These are phyloP conservation scores for Microplitis manilae DNA, from an alignment of 2,888 invertebrate genomes.

Conservation along the genomic window DNA sequence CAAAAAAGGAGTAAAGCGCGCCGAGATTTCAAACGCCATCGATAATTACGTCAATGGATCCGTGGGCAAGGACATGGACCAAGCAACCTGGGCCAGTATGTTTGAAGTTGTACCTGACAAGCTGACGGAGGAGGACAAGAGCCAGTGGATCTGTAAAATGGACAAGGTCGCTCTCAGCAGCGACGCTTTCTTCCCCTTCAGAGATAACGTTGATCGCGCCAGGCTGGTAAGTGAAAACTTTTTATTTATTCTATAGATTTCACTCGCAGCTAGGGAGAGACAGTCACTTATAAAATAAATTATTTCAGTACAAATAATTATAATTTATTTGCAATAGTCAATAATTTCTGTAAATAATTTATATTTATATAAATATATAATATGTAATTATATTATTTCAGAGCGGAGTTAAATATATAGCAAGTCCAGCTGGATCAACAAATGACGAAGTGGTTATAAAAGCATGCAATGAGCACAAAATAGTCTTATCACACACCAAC, in stretches of 20 bases:
- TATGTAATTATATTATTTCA: conserved; percentile 71
- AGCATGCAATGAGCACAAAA: conserved; percentile 93
- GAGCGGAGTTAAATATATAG: conserved; percentile 96
- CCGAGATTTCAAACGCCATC: conserved; percentile 95
- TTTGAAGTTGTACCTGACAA: conserved; percentile 83
- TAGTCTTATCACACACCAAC: conserved; percentile 90
- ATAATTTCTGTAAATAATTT: conserved; percentile 12
- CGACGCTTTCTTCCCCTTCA: conserved; percentile 98
- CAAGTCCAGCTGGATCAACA: conserved; percentile 93
- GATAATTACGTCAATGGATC: conserved; percentile 95
- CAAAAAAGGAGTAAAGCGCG: conserved; percentile 87
- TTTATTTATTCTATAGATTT: too few relatives aligned
- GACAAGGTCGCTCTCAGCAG: conserved; percentile 90
- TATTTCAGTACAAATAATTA: neutral
- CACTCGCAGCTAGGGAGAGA: too few relatives aligned
- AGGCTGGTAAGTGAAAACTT: conserved; percentile 77
- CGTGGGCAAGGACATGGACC: conserved; percentile 91
- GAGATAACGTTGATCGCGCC: conserved; percentile 96
- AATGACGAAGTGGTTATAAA: conserved; percentile 91
- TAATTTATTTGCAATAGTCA: conserved; percentile 6
- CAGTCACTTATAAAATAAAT: neutral
- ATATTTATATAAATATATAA: conserved; percentile 27
- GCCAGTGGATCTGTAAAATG: conserved; percentile 80
- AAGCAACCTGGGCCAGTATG: conserved; percentile 81
- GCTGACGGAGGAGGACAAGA: conserved; percentile 79